Evolutionary conservation across 2,797 vertebrate species (phyloP).

Genomic region (Eospalax fontanierii): DNA sequence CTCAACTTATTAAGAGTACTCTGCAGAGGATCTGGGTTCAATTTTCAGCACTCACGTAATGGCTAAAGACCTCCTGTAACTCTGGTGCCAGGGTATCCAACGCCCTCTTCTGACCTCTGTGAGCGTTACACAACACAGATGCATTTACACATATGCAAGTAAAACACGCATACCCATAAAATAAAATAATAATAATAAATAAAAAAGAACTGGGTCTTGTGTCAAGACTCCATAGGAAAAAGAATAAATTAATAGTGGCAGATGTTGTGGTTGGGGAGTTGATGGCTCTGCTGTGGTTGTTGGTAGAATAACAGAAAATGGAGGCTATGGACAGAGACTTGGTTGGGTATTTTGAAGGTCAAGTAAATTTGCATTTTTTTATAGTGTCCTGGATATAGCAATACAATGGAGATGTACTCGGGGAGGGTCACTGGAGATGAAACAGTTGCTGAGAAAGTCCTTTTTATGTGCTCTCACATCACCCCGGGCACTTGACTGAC

Average conservation of each 20-base stretch:
- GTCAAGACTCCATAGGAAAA: not conserved
- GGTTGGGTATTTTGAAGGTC: not conserved
- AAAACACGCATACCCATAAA: no score
- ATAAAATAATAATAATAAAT: not conserved
- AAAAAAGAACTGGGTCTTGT: not conserved
- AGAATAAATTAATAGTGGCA: not conserved
- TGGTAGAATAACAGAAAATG: not conserved
- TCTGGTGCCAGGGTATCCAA: not conserved
- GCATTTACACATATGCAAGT: no score
- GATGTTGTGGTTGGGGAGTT: not conserved
- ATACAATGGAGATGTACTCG: not conserved
- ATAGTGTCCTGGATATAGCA: not conserved
- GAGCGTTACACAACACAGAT: no score
- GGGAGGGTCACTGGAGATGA: not conserved
- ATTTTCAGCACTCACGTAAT: not conserved
- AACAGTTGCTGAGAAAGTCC: not conserved
- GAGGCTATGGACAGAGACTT: no score
- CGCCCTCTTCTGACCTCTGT: not conserved
- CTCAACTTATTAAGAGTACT: not conserved
- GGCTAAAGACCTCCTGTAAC: not conserved
- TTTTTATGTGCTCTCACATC: not conserved
- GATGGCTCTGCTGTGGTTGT: not conserved
- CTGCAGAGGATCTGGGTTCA: not conserved
- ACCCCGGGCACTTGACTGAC: not conserved
- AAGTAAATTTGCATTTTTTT: not conserved